Evolutionary conservation across 2,797 vertebrate species (phyloP), one percentile per base, ranked within the genome.

Genomic region (Micropoecilia bifurca): DNA sequence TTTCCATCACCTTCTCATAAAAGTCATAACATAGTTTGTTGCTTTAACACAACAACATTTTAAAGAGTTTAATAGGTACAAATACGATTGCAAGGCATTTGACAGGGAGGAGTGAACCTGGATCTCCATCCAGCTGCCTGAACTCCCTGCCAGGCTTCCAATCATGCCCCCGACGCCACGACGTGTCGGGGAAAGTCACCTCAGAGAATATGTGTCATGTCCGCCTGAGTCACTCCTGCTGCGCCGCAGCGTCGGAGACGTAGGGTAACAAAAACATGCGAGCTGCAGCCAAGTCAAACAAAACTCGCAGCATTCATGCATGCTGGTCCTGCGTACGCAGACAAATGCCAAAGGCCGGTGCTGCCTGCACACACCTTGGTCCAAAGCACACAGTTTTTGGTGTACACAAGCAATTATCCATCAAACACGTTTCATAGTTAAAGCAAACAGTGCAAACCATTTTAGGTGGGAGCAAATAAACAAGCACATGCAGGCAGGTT

Each of bases 181-280:
- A 78, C 69, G 63, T 74, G 66, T 80, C 78, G 20, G 77, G 73
- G 83, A 87, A 88, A 88, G 66, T 88, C 85, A 77, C 81, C 59
- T 88, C 79, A 83, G 74, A 85, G 85, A 82, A 82, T 22, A n/a
- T 84, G 83, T 88, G 87, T 83, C 85, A 88, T 28, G 73, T 82
- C 68, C 73, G 68, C 68, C 73, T 80, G 71, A 82, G 71, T 87
- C 81, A 84, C 75, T 79, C 83, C 48, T 47, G 69, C 74, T 79
- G 50, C 18, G 33, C 79, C 47, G 13, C 63, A 69, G 72, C 48
- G 73, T 73, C 63, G 20, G 36, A 41, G 36, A 25, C 18, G 9
- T 63, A 53, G 83, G 81, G 79, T 80, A 83, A 87, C n/a, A 76
- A 76, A 85, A 91, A 90, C 85, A 88, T 50, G 68, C 68, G 1